phyloP scores from a whole-genome alignment of 2,113 vertebrate species.

The Hyla sarda region DNA sequence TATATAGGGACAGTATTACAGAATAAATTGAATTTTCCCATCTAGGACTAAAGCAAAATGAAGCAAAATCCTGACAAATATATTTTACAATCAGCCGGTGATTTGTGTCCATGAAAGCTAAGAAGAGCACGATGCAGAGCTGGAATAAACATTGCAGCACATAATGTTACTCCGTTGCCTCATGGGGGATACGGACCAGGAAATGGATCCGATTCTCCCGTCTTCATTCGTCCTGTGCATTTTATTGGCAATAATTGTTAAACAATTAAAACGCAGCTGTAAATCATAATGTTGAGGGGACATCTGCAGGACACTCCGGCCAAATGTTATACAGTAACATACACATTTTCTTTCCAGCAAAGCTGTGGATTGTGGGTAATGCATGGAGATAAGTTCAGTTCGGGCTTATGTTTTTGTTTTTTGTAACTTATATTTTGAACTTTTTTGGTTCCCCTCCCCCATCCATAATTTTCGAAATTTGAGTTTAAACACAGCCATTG shows the following conservation, averaged over 20 bases:
- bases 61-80: neutral
- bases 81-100: neutral
- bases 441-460: neutral
- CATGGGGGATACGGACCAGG: neutral
- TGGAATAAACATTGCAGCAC: constrained; percentile 6
- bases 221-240: constrained; percentile 12
- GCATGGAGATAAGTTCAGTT: neutral
- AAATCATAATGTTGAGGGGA: constrained; percentile 4
- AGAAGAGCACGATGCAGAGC: neutral
- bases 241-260: constrained; percentile 23
- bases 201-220: neutral
- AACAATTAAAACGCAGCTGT: constrained; percentile 36
- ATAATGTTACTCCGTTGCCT: neutral
- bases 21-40: neutral
- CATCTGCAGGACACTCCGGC: neutral
- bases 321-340: constrained; percentile 4
- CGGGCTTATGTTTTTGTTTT: neutral
- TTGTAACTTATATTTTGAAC: neutral
- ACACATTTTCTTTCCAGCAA: neutral
- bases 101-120: neutral
- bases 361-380: neutral
- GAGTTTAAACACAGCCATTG: no score
- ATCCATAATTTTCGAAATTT: neutral
- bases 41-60: neutral
- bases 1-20: neutral